Evolutionary conservation across 2,888 invertebrate genomes (phyloP).

Genomic region (Synanthedon tipuliformis): DNA sequence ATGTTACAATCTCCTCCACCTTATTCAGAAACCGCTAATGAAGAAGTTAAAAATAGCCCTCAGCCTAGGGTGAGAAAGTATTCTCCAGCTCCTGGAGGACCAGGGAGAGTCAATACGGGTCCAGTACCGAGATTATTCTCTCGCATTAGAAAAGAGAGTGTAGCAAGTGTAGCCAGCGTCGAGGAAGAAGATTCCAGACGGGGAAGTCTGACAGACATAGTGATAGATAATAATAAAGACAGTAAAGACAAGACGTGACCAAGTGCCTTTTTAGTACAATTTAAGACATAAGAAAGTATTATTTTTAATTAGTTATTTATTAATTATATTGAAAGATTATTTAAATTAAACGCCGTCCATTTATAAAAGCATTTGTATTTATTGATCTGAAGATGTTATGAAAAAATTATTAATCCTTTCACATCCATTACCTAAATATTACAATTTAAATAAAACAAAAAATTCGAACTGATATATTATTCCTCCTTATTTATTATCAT

Average conservation of each 20-base stretch:
- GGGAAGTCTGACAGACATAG: conserved; percentile 59
- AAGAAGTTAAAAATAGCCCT: conserved; percentile 31
- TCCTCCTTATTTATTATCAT: too few species aligned
- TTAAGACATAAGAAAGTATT: conserved; percentile 20
- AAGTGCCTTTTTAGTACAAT: conserved; percentile 41
- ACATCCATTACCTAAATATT: too few species aligned
- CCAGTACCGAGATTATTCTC: conserved; percentile 59
- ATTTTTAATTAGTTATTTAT: conserved; percentile 5
- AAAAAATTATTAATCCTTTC: too few species aligned
- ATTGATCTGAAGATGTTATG: too few species aligned
- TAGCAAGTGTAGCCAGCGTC: conserved; percentile 15
- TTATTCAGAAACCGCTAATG: conserved; percentile 37
- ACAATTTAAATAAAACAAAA: too few species aligned
- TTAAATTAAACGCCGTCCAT: conserved; percentile 38
- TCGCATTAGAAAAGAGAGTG: conserved; percentile 51
- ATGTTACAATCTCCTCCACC: conserved; percentile 62
- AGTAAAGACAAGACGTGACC: conserved; percentile 57
- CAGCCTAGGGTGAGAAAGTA: conserved; percentile 47
- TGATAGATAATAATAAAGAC: conserved; percentile 56
- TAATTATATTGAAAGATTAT: conserved; percentile 21
- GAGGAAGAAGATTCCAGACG: conserved; percentile 48
- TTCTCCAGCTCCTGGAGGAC: conserved; percentile 51
- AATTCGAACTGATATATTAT: too few species aligned
- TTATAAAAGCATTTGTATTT: conserved; percentile 4
- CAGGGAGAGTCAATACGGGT: conserved; percentile 37